Percentiles rank a stretch among this genome's conserved stretches.
Conservation (phyloP, 1,140 invertebrate genomes). For the Triops longicaudatus region DNA sequence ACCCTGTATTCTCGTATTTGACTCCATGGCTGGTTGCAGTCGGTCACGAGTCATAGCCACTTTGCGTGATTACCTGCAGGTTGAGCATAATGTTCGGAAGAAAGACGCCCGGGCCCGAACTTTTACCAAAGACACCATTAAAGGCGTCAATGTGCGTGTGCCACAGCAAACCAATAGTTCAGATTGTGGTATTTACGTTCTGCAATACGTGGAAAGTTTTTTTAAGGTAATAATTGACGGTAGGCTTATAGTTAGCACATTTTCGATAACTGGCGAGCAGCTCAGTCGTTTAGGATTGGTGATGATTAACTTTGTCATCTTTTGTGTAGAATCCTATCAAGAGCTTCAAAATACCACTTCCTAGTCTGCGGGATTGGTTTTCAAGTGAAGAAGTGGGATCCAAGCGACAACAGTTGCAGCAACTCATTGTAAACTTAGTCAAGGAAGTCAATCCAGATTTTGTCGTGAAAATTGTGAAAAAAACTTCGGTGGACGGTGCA, state of each 20-base stretch:
- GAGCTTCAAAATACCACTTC: background rate
- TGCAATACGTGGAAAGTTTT: constrained; percentile 94
- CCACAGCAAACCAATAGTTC: constrained; percentile 95
- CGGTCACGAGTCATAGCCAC: constrained; percentile 74
- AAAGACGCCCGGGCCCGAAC: constrained; percentile 44
- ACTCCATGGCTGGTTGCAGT: constrained; percentile 75
- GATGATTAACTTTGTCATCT: background rate
- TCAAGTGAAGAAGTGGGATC: background rate
- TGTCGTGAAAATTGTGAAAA: background rate
- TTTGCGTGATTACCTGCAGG: constrained; percentile 75
- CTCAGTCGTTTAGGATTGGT: too few species aligned
- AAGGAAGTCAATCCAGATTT: background rate
- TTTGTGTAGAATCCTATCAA: background rate
- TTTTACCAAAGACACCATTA: constrained; percentile 72
- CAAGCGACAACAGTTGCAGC: background rate
- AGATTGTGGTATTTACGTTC: constrained; percentile 90
- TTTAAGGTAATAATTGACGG: constrained; percentile 49
- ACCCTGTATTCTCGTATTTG: constrained; percentile 90
- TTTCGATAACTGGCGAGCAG: too few species aligned
- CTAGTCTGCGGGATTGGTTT: background rate
- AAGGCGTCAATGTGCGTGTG: constrained; percentile 74
- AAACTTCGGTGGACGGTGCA: background rate
- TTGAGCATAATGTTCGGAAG: constrained; percentile 74
- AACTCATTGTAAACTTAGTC: background rate
- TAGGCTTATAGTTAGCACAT: background rate